Evolutionary conservation across 2,113 vertebrate species (phyloP).

Genomic region (Echinops telfairi): DNA sequence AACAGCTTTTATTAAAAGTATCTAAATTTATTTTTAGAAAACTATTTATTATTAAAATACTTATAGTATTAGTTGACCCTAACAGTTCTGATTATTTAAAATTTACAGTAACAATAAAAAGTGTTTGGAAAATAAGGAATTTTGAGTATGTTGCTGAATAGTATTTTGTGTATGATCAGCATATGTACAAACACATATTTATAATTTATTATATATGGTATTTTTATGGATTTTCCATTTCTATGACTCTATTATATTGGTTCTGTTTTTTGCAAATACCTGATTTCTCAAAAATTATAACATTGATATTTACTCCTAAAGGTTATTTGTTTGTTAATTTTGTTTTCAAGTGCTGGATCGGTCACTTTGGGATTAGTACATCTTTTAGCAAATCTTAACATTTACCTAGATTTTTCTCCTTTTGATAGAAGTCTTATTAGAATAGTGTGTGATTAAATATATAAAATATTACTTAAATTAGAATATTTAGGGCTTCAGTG

Average conservation of each 20-base stretch:
- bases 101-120: background rate
- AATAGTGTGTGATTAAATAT: too few relatives aligned
- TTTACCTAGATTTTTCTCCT: background rate
- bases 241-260: background rate
- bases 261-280: slow-evolving; percentile 46
- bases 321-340: background rate
- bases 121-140: background rate
- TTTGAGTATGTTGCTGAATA: background rate
- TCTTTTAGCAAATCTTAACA: background rate
- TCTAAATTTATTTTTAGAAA: background rate
- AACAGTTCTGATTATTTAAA: slow-evolving; percentile 20
- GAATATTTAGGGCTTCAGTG: too few relatives aligned
- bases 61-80: background rate
- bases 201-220: background rate
- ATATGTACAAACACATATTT: background rate
- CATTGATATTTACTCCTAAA: background rate
- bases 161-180: background rate
- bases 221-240: background rate
- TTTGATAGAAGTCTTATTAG: background rate
- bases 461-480: too few relatives aligned
- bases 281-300: slow-evolving; percentile 6
- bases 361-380: background rate
- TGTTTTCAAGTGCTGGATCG: background rate
- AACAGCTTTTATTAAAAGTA: background rate
- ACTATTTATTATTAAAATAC: background rate